Evolutionary conservation across 2,888 invertebrate species (phyloP).

Genomic region (Hyles lineata): DNA sequence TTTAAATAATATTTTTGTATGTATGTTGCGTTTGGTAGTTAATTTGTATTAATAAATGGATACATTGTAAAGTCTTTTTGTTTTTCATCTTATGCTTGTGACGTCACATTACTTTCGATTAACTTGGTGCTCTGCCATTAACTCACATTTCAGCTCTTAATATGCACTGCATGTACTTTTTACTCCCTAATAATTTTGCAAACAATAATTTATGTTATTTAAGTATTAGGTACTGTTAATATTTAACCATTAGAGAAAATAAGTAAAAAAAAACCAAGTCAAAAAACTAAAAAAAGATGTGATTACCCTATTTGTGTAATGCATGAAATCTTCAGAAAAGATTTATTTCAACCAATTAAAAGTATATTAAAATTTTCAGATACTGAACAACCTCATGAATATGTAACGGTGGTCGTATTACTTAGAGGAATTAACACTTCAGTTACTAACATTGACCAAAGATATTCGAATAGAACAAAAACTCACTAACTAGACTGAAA

Average conservation of each 20-base stretch:
- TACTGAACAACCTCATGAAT: constrained; percentile 60
- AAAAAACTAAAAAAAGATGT: neutral
- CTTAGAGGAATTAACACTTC: constrained; percentile 37
- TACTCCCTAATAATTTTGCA: neutral
- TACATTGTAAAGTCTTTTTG: constrained; percentile 21
- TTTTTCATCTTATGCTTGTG: constrained; percentile 12
- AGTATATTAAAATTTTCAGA: constrained; percentile 47
- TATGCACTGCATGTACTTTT: neutral
- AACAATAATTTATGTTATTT: too few relatives aligned
- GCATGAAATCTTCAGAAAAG: neutral
- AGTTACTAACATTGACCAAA: constrained; percentile 36
- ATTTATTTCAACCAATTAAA: neutral
- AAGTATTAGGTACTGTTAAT: too few relatives aligned
- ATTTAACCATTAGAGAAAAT: neutral
- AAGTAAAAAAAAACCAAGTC: neutral
- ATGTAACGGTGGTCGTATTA: constrained; percentile 41
- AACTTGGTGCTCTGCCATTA: neutral
- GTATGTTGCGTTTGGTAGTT: constrained; percentile 17
- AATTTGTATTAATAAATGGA: constrained; percentile 27
- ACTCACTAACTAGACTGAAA: neutral
- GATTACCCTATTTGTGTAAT: neutral
- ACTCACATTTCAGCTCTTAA: neutral
- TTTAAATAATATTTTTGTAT: constrained; percentile 37
- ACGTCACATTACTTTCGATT: neutral
- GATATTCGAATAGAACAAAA: constrained; percentile 7